Evolutionary conservation across 2,113 vertebrate species (phyloP), one percentile per base, ranked within the genome.

Genomic region (Ptychochromis oligacanthus): DNA sequence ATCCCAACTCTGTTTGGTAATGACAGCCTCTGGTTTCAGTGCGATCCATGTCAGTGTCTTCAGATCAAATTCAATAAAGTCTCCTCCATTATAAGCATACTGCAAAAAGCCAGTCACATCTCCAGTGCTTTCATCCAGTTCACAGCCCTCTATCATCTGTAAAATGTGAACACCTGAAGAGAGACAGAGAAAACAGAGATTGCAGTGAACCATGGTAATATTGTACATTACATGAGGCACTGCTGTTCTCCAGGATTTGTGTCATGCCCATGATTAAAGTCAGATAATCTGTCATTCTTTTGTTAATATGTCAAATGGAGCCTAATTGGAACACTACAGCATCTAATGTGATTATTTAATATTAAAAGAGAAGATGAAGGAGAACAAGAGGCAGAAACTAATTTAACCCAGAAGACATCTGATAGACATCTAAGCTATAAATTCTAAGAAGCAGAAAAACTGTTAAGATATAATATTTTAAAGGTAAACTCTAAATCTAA

Each of bases 91-190:
- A 12, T 55, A 55, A 5, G 18, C 20, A 0, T 55, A 55, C n/a
- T 22, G 54, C 18, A 55, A 55, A 22, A 55, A 9, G 0, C 54
- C 54, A 0, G 1, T 22, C 10, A 60, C 15, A 14, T 61, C 59
- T n/a, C 31, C 10, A 0, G 59, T 61, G 31, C 31, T 36, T 20
- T 61, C 59, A 20, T 61, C 59, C 59, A 28, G 36, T n/a, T 61
- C 59, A n/a, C 59, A 61, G 59, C 59, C 59, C 18, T 36, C 31
- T 36, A 36, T 61, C 28, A 34, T 36, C 31, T 61, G 59, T n/a
- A 61, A 61, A 36, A 1, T 36, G 0, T 61, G 0, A 0, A 61
- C 31, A n/a, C 28, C 59, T 61, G 59, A 36, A 20, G 54, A n/a
- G 20, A 55, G 54, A 22, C 28, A 31, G 9, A 55, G 2, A 55